Evolutionary conservation across 2,888 invertebrate species (phyloP).

Genomic region (Cephus rjabovi): DNA sequence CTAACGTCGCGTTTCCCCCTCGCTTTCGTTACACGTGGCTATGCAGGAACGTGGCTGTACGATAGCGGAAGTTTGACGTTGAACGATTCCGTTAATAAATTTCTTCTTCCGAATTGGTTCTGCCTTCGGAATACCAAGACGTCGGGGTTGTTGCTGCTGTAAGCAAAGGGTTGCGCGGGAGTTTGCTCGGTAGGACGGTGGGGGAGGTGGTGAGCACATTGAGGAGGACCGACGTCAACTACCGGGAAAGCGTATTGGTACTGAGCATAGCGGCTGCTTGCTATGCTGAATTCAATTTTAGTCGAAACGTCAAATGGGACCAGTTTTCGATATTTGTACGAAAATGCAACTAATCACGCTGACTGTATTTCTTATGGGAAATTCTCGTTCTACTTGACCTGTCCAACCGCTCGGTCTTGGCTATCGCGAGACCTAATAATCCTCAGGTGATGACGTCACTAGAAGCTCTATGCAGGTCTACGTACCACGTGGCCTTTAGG

Average conservation of each 20-base stretch:
- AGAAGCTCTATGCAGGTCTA: background rate
- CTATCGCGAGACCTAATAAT: background rate
- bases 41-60: too few species aligned
- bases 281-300: constrained; percentile 57
- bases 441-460: background rate
- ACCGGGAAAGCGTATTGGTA: constrained; percentile 48
- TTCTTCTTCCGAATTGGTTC: constrained; percentile 8
- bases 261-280: constrained; percentile 45
- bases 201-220: background rate
- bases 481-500: background rate
- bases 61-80: background rate
- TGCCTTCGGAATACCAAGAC: background rate
- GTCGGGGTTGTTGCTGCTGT: too few species aligned
- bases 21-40: too few species aligned
- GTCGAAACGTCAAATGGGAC: constrained; percentile 52
- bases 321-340: constrained; percentile 61
- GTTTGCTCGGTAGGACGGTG: background rate
- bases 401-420: background rate
- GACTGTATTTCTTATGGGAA: background rate
- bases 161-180: background rate
- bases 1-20: too few species aligned
- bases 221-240: background rate
- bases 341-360: constrained; percentile 59
- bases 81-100: constrained; percentile 7
- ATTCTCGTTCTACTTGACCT: background rate